These are phyloP conservation scores for Drosophila parthenogenetica DNA, from an alignment of 2,888 invertebrate species.

Conservation along the genomic window DNA sequence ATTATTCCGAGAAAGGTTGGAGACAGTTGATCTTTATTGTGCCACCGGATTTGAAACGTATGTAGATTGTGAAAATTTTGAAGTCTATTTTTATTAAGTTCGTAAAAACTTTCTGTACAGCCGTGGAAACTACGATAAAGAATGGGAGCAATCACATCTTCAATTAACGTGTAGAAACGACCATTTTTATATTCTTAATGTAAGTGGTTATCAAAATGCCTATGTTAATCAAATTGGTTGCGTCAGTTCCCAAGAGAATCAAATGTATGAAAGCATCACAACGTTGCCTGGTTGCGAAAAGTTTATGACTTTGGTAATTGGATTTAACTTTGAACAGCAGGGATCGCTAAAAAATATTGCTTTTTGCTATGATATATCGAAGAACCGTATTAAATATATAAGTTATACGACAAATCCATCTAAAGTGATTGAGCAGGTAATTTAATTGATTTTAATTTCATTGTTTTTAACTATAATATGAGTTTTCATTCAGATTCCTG, in stretches of 20 bases:
- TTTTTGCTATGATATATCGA: slow-evolving; percentile 3
- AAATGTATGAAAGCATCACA: background rate
- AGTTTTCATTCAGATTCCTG: background rate
- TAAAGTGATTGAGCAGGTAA: slow-evolving; percentile 4
- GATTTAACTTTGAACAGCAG: background rate
- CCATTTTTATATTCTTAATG: background rate
- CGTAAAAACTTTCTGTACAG: background rate
- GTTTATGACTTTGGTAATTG: slow-evolving; percentile 9
- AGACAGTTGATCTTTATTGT: slow-evolving; percentile 14
- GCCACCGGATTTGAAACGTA: background rate
- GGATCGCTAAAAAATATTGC: slow-evolving; percentile 9
- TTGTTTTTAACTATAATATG: background rate
- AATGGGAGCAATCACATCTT: background rate
- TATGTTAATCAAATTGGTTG: background rate
- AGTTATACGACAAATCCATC: slow-evolving; percentile 10
- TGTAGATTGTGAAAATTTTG: background rate
- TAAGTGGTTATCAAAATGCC: background rate
- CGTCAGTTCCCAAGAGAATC: background rate
- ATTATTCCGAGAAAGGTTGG: background rate
- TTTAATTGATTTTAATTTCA: background rate
- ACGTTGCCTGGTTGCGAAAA: slow-evolving; percentile 6
- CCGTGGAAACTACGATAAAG: background rate
- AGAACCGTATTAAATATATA: background rate
- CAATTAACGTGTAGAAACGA: background rate
- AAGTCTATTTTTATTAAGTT: background rate